These are phyloP conservation scores for Thunnus albacares DNA, from an alignment of 2,797 vertebrate species.

Conservation along the genomic window DNA sequence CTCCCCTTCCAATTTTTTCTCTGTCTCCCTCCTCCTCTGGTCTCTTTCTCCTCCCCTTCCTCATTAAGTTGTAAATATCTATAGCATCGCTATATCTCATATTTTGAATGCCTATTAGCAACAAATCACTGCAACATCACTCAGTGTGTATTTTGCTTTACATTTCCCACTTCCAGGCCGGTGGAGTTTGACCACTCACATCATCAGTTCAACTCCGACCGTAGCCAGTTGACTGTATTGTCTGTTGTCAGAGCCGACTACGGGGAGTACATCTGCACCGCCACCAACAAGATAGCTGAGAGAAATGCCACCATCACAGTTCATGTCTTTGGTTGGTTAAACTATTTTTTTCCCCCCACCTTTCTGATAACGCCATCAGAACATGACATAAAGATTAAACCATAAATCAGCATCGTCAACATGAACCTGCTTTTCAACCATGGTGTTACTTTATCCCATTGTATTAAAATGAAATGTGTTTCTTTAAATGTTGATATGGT, in stretches of 20 bases:
- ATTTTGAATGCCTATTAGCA: neutral
- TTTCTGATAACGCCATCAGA: neutral
- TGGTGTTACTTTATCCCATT: neutral
- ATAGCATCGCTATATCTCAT: neutral
- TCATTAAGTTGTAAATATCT: neutral
- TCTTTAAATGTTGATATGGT: neutral
- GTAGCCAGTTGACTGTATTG: slow-evolving; percentile 79
- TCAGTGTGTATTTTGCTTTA: slow-evolving; percentile 1
- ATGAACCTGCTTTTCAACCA: neutral
- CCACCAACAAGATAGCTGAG: slow-evolving; percentile 82
- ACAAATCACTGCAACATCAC: neutral
- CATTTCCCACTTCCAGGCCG: slow-evolving; percentile 69
- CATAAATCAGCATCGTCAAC: neutral
- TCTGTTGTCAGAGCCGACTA: slow-evolving; percentile 76
- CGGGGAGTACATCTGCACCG: slow-evolving; percentile 83
- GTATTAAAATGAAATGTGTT: neutral
- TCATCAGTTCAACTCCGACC: slow-evolving; percentile 85
- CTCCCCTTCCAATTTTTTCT: neutral
- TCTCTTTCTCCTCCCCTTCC: neutral
- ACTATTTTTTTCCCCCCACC: neutral
- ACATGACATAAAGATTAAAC: neutral
- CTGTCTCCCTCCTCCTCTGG: slow-evolving; percentile 7
- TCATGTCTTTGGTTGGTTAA: slow-evolving; percentile 81
- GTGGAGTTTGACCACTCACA: slow-evolving; percentile 59
- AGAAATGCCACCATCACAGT: slow-evolving; percentile 68